Base-by-base conservation (phyloP, 2,797 vertebrate genomes). In the Naso thynnoides region DNA sequence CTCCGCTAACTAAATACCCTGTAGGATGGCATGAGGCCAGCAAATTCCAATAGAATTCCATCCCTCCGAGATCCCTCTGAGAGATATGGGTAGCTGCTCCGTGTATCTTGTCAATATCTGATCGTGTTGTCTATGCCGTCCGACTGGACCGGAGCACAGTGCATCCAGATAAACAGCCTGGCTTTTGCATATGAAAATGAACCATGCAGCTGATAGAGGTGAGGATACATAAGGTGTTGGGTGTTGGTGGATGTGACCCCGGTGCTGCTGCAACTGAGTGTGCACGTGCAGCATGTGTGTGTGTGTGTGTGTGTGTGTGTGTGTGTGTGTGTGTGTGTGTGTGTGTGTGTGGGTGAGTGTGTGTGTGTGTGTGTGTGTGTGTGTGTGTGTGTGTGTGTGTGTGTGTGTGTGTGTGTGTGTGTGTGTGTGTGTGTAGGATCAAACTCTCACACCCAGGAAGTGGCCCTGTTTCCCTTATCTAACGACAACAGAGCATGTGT, bases 381-480 rank as follows among this genome's bases (percentile, higher is more conserved):
- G 49, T 56, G 24, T 73, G 63, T 72, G 67, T 55, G 67, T 70
- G 29, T 47, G 24, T 39, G 23, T 73, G 70, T 74, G 67, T 55
- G 70, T 73, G 31, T 42, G 21, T 45, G n/a, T 73, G 69, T 74
- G 64, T 55, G 70, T 73, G 31, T 48, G 24, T 39, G 39, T 74
- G 44, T 60, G 36, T 58, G 55, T 76, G 65, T 76, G 78, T 79
- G 73, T 79, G 73, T 26, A 68, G 83, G 86, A 83, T 87, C 86
- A 89, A 79, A 88, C 86, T 90, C 82, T 87, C 87, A 91, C 84
- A 92, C 87, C 87, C 89, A 91, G 92, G 91, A 94, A 93, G 90
- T 91, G 92, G 91, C 91, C 86, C 86, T 86, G 88, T 88, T 91
- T 88, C 88, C 84, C 90, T 93, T 93, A 93, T 92, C 92, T 92